Evolutionary conservation across 2,113 vertebrate species (phyloP).

Genomic region (Spermophilus dauricus): DNA sequence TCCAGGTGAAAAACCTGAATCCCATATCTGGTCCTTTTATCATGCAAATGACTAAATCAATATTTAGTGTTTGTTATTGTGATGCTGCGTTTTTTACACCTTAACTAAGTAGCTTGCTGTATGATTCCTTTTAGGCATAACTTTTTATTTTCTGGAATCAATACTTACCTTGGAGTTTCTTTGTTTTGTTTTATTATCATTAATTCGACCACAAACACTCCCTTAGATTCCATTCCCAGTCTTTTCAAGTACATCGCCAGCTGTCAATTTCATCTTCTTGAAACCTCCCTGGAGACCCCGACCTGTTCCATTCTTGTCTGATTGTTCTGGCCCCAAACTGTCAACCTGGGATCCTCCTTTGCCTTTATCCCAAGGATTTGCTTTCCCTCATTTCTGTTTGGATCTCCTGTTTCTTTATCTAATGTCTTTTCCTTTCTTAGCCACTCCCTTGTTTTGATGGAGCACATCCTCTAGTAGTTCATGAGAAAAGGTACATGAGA

Average conservation of each 20-base stretch:
- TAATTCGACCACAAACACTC: background rate
- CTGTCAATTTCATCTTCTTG: background rate
- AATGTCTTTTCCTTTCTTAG: background rate
- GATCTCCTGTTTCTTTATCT: background rate
- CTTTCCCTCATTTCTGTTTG: background rate
- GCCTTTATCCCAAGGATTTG: background rate
- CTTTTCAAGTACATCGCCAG: background rate
- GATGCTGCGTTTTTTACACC: background rate
- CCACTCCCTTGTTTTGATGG: background rate
- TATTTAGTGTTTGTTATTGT: background rate
- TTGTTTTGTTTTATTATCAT: constrained; percentile 25
- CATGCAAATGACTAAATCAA: background rate
- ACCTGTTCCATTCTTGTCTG: background rate
- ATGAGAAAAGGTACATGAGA: background rate
- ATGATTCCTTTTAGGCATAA: background rate
- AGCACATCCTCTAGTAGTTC: background rate
- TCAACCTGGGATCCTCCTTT: background rate
- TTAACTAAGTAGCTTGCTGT: background rate
- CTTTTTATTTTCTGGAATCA: constrained; percentile 46
- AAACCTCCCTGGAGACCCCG: background rate
- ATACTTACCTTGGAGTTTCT: constrained; percentile 31
- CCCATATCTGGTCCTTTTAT: background rate
- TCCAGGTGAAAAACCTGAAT: background rate
- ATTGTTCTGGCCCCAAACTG: background rate
- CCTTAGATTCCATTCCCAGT: constrained; percentile 10